These are phyloP conservation scores for Pachycephus smyrnensis DNA, from an alignment of 2,888 invertebrate species.

Conservation along the genomic window DNA sequence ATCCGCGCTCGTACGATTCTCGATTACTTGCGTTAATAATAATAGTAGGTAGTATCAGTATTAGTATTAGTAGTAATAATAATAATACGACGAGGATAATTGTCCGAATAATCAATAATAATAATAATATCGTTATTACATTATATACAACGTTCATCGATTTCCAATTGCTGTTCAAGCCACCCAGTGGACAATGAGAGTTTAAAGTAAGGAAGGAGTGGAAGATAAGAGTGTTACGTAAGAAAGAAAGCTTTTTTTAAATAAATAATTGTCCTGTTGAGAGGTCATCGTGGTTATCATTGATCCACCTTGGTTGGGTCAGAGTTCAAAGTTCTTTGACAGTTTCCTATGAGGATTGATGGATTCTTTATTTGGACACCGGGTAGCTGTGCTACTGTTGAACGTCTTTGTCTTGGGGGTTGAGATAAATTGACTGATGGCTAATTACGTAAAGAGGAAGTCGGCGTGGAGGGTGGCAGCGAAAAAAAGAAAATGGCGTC, in stretches of 20 bases:
- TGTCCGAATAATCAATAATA: background rate
- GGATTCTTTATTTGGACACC: background rate
- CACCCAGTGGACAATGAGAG: background rate
- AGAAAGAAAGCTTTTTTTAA: background rate
- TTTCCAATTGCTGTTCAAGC: slow-evolving; percentile 16
- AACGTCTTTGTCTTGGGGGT: background rate
- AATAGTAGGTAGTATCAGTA: background rate
- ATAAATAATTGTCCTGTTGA: background rate
- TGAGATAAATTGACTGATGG: background rate
- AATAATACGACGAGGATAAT: slow-evolving; percentile 7
- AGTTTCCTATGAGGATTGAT: background rate
- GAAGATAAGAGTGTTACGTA: background rate
- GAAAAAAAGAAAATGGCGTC: slow-evolving; percentile 22
- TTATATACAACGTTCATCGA: slow-evolving; percentile 57
- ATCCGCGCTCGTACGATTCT: slow-evolving; percentile 10
- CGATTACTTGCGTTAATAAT: slow-evolving; percentile 7
- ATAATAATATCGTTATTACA: slow-evolving; percentile 50
- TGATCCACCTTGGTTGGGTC: background rate
- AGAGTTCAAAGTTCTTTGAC: background rate
- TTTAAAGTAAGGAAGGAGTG: background rate
- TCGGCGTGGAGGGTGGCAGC: background rate
- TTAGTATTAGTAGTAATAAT: slow-evolving; percentile 2
- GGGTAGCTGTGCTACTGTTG: background rate
- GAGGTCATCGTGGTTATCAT: background rate
- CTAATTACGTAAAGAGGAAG: no score